Percentiles rank a stretch among this genome's conserved stretches.
These are phyloP conservation scores for Heloderma charlesbogerti DNA, from an alignment of 2,113 vertebrate genomes.

Conservation along the genomic window DNA sequence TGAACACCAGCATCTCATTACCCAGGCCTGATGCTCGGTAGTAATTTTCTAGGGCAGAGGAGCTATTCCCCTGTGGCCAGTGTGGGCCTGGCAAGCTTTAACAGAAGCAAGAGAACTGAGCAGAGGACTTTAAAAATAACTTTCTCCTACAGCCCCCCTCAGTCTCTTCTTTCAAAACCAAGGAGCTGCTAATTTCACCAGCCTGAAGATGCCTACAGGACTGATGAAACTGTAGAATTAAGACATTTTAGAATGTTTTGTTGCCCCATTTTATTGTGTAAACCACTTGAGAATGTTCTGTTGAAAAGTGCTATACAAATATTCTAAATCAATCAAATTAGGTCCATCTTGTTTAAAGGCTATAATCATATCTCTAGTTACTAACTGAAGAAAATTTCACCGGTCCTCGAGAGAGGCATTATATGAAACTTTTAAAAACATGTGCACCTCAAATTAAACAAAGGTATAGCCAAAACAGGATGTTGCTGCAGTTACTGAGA, in stretches of 20 bases:
- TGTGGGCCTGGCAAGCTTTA: background rate
- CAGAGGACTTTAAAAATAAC: background rate
- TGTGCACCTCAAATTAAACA: background rate
- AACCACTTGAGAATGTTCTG: background rate
- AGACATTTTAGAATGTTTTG: background rate
- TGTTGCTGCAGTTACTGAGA: slow-evolving; percentile 51
- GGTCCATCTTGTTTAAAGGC: background rate
- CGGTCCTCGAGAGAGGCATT: background rate
- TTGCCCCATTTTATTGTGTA: background rate
- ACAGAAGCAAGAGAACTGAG: background rate
- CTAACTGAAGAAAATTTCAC: background rate
- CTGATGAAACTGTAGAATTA: background rate
- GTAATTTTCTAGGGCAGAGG: background rate
- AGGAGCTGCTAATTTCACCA: background rate
- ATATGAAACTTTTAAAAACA: slow-evolving; percentile 42
- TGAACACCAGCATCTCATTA: background rate
- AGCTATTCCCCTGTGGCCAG: background rate
- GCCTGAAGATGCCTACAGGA: background rate
- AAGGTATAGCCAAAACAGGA: slow-evolving; percentile 35
- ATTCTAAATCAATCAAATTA: background rate
- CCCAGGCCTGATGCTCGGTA: background rate
- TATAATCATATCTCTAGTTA: background rate
- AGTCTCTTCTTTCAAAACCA: background rate
- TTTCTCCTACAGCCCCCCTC: background rate
- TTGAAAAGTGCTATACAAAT: background rate